Evolutionary conservation across 2,113 vertebrate species (phyloP), one percentile per base, ranked within the genome.

Genomic region (Elaphurus davidianus): DNA sequence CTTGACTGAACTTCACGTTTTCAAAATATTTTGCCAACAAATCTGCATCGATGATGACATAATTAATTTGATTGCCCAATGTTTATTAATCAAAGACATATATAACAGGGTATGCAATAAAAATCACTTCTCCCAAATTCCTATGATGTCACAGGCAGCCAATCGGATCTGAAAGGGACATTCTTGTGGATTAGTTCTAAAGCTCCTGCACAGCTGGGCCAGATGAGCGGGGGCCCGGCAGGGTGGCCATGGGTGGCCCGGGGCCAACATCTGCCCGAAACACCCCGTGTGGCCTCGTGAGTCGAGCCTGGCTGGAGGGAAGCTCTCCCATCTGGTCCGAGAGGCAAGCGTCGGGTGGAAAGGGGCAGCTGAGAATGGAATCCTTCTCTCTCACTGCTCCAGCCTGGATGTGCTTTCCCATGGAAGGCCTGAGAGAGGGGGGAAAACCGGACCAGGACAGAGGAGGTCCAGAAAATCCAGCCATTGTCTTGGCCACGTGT

Each of bases 141-240:
- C 78, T 93, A 59, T 98, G 98, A 98, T 91, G 87, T 98, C 96
- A 98, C 67, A 52, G 27, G 60, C 93, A 97, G 93, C 98, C 97
- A 97, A 95, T 95, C 54, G 59, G 82, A 59, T 30, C 64, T 7
- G 81, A 83, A 60, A 54, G 50, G 76, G 57, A 84, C 93, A 96
- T 97, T 97, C 89, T n/a, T 98, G 95, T 12, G 97, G 98, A 95
- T 98, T 98, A 95, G 25, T 43, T 64, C 94, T 97, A 90, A 97
- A 98, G 94, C 82, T 78, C 60, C 33, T 16, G 28, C 94, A 90
- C 95, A 98, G 98, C 97, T 98, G 98, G 93, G 6, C 86, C 97
- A 97, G 89, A 98, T 94, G 97, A 94, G 76, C 15, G 0, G 86
- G 83, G 87, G 67, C 71, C 91, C 82, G 1, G 57, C 76, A 86